Evolutionary conservation across 2,888 invertebrate genomes (phyloP).

Genomic region (Palloptera scutellata): DNA sequence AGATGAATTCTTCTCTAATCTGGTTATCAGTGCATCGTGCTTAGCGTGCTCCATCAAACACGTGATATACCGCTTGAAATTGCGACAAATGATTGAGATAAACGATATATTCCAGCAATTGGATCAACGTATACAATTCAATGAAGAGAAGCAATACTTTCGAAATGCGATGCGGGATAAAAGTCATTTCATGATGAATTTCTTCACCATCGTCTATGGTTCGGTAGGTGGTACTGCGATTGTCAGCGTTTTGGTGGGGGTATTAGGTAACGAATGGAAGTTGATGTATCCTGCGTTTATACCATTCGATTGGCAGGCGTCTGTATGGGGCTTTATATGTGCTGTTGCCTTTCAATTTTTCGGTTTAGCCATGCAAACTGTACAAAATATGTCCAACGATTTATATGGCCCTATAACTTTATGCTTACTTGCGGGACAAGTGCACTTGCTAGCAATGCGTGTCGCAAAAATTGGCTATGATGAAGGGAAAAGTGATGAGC

Average conservation of each 20-base stretch:
- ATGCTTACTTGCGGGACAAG: conserved; percentile 40
- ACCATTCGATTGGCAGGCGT: conserved; percentile 39
- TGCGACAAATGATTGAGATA: conserved; percentile 27
- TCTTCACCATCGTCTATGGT: conserved; percentile 4
- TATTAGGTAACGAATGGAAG: not conserved
- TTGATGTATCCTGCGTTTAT: conserved; percentile 43
- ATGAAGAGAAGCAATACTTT: conserved; percentile 36
- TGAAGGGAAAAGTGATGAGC: conserved; percentile 18
- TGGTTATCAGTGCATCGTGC: conserved; percentile 37
- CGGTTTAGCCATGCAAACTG: conserved; percentile 36
- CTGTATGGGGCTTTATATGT: conserved; percentile 25
- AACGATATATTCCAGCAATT: conserved; percentile 29
- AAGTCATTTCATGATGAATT: conserved; percentile 1
- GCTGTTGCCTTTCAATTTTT: conserved; percentile 37
- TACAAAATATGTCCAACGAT: conserved; percentile 39
- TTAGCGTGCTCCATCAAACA: conserved; percentile 35
- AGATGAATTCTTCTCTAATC: conserved; percentile 36
- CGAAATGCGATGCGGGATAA: not conserved
- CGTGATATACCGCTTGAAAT: conserved; percentile 29
- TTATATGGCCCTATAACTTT: conserved; percentile 34
- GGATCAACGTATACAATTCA: conserved; percentile 28
- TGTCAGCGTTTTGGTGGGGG: not conserved
- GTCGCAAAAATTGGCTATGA: conserved; percentile 37
- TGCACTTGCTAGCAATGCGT: conserved; percentile 36
- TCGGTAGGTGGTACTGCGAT: not conserved